Evolutionary conservation across 1,140 invertebrate genomes (phyloP).

Genomic region (Acarapis woodi): DNA sequence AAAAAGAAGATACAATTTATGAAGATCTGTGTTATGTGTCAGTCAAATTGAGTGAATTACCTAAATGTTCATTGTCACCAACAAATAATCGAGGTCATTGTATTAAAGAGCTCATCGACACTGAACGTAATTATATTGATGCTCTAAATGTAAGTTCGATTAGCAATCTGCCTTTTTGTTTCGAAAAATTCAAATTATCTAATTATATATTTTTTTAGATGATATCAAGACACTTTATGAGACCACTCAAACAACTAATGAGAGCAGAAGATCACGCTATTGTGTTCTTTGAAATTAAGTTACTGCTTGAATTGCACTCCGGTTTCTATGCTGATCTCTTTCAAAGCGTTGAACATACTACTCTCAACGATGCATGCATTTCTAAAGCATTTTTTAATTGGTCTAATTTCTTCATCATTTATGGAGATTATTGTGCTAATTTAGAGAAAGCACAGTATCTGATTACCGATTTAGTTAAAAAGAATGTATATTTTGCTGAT

Average conservation of each 20-base stretch:
- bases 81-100: conserved; percentile 72
- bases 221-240: conserved; percentile 30
- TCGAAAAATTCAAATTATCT: no score
- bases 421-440: conserved; percentile 83
- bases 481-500: conserved; percentile 25
- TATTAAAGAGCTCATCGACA: conserved; percentile 77
- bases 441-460: conserved; percentile 43
- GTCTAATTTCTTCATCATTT: conserved; percentile 64
- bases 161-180: no score
- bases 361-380: conserved; percentile 16
- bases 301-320: conserved; percentile 54
- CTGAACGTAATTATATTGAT: conserved; percentile 84
- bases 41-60: conserved; percentile 20
- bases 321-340: conserved; percentile 46
- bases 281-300: conserved; percentile 67
- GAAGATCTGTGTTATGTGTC: conserved; percentile 60
- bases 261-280: conserved; percentile 36
- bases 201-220: no score
- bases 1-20: conserved; percentile 48
- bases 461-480: conserved; percentile 38
- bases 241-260: conserved; percentile 30
- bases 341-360: conserved; percentile 34
- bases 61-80: neutral
- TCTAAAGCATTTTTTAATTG: conserved; percentile 53
- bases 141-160: no score